Evolutionary conservation across 1,140 invertebrate species (phyloP).

Genomic region (Parapsyche elsis): DNA sequence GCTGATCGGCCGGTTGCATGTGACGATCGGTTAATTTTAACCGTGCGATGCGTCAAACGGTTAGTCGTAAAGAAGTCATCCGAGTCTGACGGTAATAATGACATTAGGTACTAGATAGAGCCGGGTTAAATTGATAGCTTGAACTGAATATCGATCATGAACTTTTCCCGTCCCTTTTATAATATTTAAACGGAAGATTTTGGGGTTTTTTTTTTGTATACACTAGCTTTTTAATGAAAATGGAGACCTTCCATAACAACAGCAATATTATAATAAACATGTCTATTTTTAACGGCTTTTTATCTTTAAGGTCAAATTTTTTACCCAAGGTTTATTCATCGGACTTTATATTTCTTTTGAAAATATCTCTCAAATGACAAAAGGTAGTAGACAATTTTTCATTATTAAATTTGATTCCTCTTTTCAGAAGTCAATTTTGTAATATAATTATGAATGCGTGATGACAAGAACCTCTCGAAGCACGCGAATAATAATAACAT

Average conservation of each 20-base stretch:
- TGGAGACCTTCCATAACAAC: too few species aligned
- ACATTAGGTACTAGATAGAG: conserved; percentile 5
- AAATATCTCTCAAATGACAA: too few species aligned
- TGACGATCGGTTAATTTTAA: conserved; percentile 46
- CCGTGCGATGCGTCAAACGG: conserved; percentile 41
- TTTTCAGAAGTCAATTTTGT: not conserved
- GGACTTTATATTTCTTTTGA: too few species aligned
- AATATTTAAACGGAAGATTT: not conserved
- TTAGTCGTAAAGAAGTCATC: conserved; percentile 35
- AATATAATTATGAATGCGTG: not conserved
- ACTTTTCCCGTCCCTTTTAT: not conserved
- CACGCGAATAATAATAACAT: not conserved
- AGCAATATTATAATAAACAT: too few species aligned
- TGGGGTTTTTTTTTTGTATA: not conserved
- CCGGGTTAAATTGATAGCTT: conserved; percentile 21
- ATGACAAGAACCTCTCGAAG: not conserved
- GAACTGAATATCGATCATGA: conserved; percentile 11
- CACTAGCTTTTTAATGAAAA: not conserved
- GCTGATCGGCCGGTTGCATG: conserved; percentile 47
- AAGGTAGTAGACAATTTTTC: too few species aligned
- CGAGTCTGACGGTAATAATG: conserved; percentile 11
- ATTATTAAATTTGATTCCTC: too few species aligned
- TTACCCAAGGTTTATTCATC: too few species aligned
- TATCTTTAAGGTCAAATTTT: too few species aligned
- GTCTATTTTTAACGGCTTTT: too few species aligned